phyloP scores from a whole-genome alignment of 2,888 invertebrate species.

The Drosophila nr. medialis region DNA sequence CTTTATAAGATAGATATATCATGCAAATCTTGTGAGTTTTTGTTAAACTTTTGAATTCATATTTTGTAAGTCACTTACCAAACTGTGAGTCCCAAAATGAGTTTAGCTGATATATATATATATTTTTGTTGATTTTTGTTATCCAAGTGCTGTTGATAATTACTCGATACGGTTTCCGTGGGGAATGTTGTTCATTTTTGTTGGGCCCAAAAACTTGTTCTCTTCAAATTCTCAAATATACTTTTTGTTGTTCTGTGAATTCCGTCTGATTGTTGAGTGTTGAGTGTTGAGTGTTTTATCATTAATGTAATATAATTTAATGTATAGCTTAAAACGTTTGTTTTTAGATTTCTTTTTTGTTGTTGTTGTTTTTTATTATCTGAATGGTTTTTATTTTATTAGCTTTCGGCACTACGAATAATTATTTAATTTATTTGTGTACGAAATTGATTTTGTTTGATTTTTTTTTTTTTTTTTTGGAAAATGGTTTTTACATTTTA shows the following conservation, averaged over 20 bases:
- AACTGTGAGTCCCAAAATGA: slow-evolving; percentile 27
- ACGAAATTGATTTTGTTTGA: slow-evolving; percentile 47
- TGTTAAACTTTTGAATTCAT: background rate
- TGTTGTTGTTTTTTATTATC: slow-evolving; percentile 21
- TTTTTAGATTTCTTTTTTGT: slow-evolving; percentile 22
- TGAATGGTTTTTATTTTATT: slow-evolving; percentile 53
- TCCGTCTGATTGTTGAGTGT: slow-evolving; percentile 30
- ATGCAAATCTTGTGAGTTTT: background rate
- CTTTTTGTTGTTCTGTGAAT: slow-evolving; percentile 21
- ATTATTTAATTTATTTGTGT: slow-evolving; percentile 59
- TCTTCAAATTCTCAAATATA: slow-evolving; percentile 61
- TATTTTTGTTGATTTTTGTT: slow-evolving; percentile 7
- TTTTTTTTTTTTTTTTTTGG: slow-evolving; percentile 36
- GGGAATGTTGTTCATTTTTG: slow-evolving; percentile 37
- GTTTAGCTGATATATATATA: slow-evolving; percentile 2
- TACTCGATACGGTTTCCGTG: slow-evolving; percentile 19
- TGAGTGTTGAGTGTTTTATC: slow-evolving; percentile 46
- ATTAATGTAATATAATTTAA: slow-evolving; percentile 63
- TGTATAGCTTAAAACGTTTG: slow-evolving; percentile 64
- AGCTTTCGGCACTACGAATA: slow-evolving; percentile 63
- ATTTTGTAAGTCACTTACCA: slow-evolving; percentile 38
- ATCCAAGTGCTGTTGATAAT: slow-evolving; percentile 21
- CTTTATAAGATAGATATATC: background rate
- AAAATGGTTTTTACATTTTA: slow-evolving; percentile 62
- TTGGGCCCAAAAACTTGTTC: slow-evolving; percentile 54